Conservation (phyloP, 2,113 vertebrate genomes). For the Calypte anna region DNA sequence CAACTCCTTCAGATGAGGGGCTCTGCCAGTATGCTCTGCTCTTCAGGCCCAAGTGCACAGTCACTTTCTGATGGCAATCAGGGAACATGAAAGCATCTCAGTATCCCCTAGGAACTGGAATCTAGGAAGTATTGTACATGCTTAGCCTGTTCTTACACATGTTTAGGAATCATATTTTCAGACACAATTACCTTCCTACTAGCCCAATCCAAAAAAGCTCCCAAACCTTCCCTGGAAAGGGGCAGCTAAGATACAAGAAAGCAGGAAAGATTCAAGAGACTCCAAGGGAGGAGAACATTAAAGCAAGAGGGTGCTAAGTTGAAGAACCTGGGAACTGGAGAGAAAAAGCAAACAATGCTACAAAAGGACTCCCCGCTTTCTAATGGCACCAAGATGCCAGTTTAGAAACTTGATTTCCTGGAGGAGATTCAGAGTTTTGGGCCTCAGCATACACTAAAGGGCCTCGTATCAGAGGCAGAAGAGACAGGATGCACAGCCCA, state of each 20-base stretch:
- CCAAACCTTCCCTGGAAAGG: background rate
- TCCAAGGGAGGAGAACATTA: background rate
- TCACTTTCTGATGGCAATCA: fast-evolving
- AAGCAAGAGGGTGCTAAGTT: background rate
- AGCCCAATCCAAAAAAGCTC: background rate
- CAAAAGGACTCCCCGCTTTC: background rate
- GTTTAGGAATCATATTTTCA: background rate
- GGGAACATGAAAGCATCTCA: background rate
- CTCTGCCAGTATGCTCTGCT: background rate
- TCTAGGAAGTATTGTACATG: background rate
- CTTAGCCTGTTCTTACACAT: background rate
- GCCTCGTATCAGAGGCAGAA: fast-evolving
- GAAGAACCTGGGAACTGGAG: background rate
- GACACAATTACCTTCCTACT: background rate
- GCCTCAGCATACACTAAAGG: background rate
- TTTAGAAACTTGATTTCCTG: background rate
- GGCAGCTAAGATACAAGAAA: background rate
- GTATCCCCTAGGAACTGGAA: background rate
- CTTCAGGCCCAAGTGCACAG: background rate
- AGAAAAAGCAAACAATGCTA: background rate
- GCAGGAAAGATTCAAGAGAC: background rate
- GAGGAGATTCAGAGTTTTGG: background rate
- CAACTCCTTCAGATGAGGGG: no score
- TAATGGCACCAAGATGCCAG: background rate
- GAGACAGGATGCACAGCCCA: background rate